A percentile compares a stretch with the other conserved stretches of the same genome.
phyloP scores from a whole-genome alignment of 2,113 vertebrate species.

The Echinops telfairi region DNA sequence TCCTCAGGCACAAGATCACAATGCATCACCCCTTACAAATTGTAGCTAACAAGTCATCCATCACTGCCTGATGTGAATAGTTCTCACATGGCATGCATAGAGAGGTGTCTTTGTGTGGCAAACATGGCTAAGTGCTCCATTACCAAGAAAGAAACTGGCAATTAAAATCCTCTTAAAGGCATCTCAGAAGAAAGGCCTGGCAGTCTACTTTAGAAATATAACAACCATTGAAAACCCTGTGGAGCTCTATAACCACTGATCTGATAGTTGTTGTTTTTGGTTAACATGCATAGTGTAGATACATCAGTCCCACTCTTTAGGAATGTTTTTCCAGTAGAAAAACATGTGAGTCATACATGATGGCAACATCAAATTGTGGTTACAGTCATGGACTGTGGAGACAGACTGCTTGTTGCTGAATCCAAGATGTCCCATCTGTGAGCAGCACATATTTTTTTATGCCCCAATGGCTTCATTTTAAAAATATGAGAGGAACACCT shows the following conservation, averaged over 20 bases:
- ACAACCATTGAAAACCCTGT: neutral
- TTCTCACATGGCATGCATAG: neutral
- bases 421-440: neutral
- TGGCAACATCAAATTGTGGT: neutral
- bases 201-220: neutral
- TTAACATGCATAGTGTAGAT: neutral
- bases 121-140: neutral
- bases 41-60: neutral
- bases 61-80: neutral
- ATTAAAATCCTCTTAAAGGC: neutral
- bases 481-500: too few species aligned
- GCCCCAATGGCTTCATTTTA: neutral
- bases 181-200: neutral
- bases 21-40: neutral
- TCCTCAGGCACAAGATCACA: neutral
- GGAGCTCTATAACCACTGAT: neutral
- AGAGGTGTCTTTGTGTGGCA: neutral
- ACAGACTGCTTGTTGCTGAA: neutral
- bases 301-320: neutral
- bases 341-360: neutral
- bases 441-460: conserved; percentile 4
- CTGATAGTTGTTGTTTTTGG: neutral
- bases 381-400: neutral
- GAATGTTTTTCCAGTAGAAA: neutral
- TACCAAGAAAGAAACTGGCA: neutral